phyloP scores from a whole-genome alignment of 2,797 vertebrate genomes.

The Gobio occitaniae region DNA sequence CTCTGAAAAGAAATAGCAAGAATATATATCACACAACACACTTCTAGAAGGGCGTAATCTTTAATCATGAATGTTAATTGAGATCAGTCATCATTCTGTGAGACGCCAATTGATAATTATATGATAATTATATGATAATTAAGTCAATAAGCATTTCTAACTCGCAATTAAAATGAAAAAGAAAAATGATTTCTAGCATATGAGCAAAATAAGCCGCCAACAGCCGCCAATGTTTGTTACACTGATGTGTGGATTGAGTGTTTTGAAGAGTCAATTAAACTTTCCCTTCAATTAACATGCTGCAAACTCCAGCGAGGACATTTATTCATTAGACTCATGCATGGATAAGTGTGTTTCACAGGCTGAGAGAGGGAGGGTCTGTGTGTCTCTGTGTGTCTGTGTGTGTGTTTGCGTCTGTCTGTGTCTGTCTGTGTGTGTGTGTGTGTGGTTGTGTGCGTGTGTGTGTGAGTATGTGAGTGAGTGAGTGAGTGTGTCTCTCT shows the following conservation, averaged over 20 bases:
- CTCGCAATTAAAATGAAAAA: background rate
- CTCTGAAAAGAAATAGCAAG: background rate
- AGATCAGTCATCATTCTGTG: background rate
- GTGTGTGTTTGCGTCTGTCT: no score
- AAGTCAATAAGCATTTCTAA: constrained; percentile 3
- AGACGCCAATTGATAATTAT: background rate
- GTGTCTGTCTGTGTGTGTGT: no score
- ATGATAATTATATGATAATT: background rate
- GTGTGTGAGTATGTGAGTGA: background rate
- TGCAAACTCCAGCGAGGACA: background rate
- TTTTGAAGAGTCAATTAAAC: background rate
- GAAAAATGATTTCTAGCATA: background rate
- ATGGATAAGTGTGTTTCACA: constrained; percentile 7
- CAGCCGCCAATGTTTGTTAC: background rate
- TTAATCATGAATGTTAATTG: background rate
- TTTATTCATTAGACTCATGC: constrained; percentile 17
- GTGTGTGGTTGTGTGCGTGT: background rate
- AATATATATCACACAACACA: no score
- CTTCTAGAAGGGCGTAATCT: background rate
- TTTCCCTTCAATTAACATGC: background rate
- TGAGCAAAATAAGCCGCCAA: background rate
- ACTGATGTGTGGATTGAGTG: background rate
- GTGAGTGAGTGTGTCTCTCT: background rate
- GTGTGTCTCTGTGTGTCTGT: background rate
- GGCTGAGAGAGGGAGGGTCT: background rate